A percentile compares a stretch with the other conserved stretches of the same genome.
Conservation (phyloP, 2,797 vertebrate genomes). For the Diplodus sargus region DNA sequence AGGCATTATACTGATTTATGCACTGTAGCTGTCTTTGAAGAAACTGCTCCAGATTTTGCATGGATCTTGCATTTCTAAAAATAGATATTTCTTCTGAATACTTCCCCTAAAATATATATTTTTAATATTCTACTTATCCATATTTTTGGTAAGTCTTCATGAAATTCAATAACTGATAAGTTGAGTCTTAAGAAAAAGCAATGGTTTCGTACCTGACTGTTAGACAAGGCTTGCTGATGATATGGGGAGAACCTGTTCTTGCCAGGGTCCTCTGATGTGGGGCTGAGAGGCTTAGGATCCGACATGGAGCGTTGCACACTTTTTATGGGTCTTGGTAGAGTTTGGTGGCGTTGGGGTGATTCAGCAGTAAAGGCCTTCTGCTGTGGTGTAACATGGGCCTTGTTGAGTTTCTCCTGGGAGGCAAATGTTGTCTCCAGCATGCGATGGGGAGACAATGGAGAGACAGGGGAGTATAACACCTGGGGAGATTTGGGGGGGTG, state of each 20-base stretch:
- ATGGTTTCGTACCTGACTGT: slow-evolving; percentile 91
- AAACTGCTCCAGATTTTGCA: not conserved
- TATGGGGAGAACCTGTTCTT: slow-evolving; percentile 97
- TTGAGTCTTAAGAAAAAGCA: slow-evolving; percentile 19
- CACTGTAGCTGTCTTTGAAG: slow-evolving; percentile 2
- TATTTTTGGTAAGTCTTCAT: not conserved
- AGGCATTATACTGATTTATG: not conserved
- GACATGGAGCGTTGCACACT: slow-evolving; percentile 98
- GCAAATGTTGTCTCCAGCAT: slow-evolving; percentile 95
- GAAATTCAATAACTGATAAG: not conserved
- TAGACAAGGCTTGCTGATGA: slow-evolving; percentile 91
- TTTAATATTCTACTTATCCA: not conserved
- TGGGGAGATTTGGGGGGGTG: slow-evolving; percentile 98
- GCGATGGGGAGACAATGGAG: slow-evolving; percentile 96
- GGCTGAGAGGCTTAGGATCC: slow-evolving; percentile 98
- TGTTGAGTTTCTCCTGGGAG: slow-evolving; percentile 97
- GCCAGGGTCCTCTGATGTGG: slow-evolving; percentile 93
- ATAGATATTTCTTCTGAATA: not conserved
- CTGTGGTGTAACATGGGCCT: slow-evolving; percentile 97
- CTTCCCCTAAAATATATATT: not conserved
- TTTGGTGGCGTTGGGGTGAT: slow-evolving; percentile 92
- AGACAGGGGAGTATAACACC: slow-evolving; percentile 97
- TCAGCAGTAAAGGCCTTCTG: slow-evolving; percentile 96
- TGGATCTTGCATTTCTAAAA: slow-evolving; percentile 1
- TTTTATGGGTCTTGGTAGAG: slow-evolving; percentile 96